Evolutionary conservation across 2,888 invertebrate species (phyloP).

Genomic region (Agonum fuliginosum): DNA sequence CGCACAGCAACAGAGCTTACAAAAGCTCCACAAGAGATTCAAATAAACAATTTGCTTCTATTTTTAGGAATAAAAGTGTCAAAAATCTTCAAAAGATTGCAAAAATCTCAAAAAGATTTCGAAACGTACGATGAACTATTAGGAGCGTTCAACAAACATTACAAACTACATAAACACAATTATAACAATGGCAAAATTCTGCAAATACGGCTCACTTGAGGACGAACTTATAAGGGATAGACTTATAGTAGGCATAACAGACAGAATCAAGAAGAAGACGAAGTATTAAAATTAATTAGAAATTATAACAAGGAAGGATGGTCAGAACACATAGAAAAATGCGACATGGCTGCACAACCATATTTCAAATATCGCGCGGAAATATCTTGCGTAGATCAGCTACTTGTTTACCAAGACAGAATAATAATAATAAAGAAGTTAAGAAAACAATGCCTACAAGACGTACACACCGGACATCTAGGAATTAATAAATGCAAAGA

Average conservation of each 20-base stretch:
- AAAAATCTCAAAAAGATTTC: not conserved
- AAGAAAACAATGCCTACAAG: not conserved
- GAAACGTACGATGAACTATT: not conserved
- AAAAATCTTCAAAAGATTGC: not conserved
- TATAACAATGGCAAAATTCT: not conserved
- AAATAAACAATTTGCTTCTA: not conserved
- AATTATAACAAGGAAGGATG: not conserved
- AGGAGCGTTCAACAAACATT: not conserved
- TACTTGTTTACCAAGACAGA: too few species aligned
- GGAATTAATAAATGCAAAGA: conserved; percentile 27
- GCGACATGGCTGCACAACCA: not conserved
- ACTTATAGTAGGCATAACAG: not conserved
- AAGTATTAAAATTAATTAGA: not conserved
- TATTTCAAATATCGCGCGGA: not conserved
- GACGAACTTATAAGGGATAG: not conserved
- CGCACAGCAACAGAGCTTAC: not conserved
- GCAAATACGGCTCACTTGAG: not conserved
- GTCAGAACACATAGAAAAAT: not conserved
- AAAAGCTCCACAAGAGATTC: not conserved
- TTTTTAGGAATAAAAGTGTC: not conserved
- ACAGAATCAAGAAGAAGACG: not conserved
- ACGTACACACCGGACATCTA: conserved; percentile 8
- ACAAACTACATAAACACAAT: not conserved
- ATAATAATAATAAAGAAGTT: not conserved
- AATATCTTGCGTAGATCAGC: too few species aligned